Evolutionary conservation across 1,140 invertebrate species (phyloP).

Genomic region (Lamellibrachia luymesi): DNA sequence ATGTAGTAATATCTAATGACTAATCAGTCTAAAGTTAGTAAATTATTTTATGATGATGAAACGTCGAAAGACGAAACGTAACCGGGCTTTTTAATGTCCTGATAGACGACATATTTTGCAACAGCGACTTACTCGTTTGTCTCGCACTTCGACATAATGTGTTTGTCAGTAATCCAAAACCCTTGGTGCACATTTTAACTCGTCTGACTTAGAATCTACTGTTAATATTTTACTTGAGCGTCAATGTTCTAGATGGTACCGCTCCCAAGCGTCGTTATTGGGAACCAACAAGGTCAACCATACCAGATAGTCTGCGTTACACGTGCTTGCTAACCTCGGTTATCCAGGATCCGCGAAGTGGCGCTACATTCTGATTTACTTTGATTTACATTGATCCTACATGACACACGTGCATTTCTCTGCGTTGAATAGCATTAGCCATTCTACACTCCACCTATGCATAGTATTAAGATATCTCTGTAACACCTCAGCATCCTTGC

Average conservation of each 20-base stretch:
- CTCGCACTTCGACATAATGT: neutral
- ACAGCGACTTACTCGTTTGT: neutral
- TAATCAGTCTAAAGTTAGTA: neutral
- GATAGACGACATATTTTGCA: neutral
- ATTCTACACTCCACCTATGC: too few relatives aligned
- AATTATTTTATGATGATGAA: neutral
- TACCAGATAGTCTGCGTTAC: neutral
- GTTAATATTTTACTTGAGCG: neutral
- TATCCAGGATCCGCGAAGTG: neutral
- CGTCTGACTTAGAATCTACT: neutral
- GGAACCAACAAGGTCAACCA: neutral
- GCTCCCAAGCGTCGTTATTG: neutral
- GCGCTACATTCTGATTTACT: too few relatives aligned
- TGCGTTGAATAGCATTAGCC: too few relatives aligned
- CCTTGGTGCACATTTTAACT: neutral
- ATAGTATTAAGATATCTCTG: too few relatives aligned
- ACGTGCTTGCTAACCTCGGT: neutral
- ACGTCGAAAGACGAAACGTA: neutral
- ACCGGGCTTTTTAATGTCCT: neutral
- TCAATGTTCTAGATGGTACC: neutral
- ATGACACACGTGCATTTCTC: neutral
- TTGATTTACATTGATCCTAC: too few relatives aligned
- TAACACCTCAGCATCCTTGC: too few relatives aligned
- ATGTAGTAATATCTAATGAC: neutral
- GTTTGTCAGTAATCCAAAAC: neutral